phyloP scores from a whole-genome alignment of 2,888 invertebrate genomes.

The Ceramica pisi region DNA sequence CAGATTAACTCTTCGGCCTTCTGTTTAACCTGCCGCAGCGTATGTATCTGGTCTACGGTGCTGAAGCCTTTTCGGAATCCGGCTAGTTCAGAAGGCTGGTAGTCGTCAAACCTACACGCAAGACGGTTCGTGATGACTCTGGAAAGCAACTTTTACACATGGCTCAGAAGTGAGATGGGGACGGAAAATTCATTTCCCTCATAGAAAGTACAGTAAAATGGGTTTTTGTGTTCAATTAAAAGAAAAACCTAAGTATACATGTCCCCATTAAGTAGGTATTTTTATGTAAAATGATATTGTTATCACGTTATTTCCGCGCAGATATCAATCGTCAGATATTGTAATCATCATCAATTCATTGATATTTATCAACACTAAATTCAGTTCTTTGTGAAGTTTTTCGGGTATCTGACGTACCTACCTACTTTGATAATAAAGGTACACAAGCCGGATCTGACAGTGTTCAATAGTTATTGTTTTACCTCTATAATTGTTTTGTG shows the following conservation, averaged over 20 bases:
- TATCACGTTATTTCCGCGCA: conserved; percentile 80
- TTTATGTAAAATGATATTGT: conserved; percentile 61
- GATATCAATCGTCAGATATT: conserved; percentile 83
- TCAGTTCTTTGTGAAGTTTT: conserved; percentile 74
- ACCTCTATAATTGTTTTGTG: background rate
- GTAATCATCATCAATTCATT: conserved; percentile 73
- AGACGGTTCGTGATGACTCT: no score
- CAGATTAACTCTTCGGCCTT: no score
- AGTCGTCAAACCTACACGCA: no score
- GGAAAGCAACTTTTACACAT: no score
- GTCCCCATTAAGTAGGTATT: conserved; percentile 35
- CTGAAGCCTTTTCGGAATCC: no score
- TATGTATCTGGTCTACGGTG: background rate
- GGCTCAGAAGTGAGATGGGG: no score
- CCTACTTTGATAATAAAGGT: conserved; percentile 50
- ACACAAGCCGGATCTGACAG: conserved; percentile 29
- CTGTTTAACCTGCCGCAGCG: no score
- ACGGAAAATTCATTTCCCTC: background rate
- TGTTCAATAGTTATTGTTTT: conserved; percentile 5
- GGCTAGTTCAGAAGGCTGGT: no score
- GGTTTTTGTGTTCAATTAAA: background rate
- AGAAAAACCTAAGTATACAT: conserved; percentile 14
- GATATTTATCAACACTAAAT: conserved; percentile 69
- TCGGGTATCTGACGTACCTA: conserved; percentile 71
- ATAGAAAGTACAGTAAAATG: background rate